A percentile compares a stretch with the other conserved stretches of the same genome.
phyloP scores from a whole-genome alignment of 2,113 vertebrate species.

The Arizona elegans region DNA sequence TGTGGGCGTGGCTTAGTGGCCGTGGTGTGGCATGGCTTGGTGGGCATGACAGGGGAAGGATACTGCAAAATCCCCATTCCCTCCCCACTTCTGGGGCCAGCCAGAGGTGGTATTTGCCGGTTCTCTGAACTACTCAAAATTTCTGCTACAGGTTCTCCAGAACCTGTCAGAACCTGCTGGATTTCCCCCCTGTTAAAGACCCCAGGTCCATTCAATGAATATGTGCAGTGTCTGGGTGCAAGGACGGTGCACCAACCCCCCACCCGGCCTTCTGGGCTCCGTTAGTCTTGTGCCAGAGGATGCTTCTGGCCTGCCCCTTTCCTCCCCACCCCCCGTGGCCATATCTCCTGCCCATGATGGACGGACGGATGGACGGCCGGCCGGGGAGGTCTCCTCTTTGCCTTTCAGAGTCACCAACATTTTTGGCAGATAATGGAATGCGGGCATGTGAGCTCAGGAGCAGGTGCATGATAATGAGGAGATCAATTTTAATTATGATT shows the following conservation, averaged over 20 bases:
- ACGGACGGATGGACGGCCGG: conserved; percentile 32
- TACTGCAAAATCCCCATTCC: too few species aligned
- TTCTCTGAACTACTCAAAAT: too few species aligned
- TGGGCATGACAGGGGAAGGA: too few species aligned
- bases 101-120: too few species aligned
- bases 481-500: conserved; percentile 92
- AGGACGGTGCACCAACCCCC: neutral
- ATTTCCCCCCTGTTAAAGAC: neutral
- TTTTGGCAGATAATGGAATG: conserved; percentile 74
- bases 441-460: conserved; percentile 72
- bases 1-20: too few species aligned
- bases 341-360: conserved; percentile 47
- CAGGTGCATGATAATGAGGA: conserved; percentile 90
- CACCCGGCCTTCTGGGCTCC: neutral
- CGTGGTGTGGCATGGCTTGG: too few species aligned
- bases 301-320: neutral
- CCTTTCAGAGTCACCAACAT: conserved; percentile 75
- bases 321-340: conserved; percentile 53
- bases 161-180: too few species aligned
- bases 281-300: neutral
- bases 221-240: neutral
- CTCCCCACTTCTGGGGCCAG: too few species aligned
- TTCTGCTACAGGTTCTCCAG: too few species aligned
- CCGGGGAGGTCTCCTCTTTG: conserved; percentile 65
- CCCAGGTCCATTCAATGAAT: neutral